A percentile compares a stretch with the other conserved stretches of the same genome.
Evolutionary conservation across 2,797 vertebrate genomes (phyloP).

Genomic region (Cynodonichthys magdalenae): DNA sequence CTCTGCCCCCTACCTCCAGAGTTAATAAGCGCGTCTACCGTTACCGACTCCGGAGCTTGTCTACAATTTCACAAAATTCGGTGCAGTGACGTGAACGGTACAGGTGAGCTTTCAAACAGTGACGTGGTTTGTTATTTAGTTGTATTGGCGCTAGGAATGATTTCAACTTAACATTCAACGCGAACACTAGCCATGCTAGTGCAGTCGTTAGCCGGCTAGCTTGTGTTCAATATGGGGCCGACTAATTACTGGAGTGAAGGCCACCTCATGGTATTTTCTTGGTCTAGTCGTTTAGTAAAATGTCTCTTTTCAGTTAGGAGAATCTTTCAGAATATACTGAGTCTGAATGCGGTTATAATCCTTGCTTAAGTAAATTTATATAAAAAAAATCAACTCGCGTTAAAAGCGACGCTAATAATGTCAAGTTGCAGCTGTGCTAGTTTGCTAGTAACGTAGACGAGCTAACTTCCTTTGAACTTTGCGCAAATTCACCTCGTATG

Average conservation of each 20-base stretch:
- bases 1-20: slow-evolving; percentile 33
- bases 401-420: no score
- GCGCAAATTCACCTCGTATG: slow-evolving; percentile 11
- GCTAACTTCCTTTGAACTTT: slow-evolving; percentile 65
- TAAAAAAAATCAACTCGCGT: neutral
- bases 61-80: slow-evolving; percentile 12
- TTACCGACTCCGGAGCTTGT: slow-evolving; percentile 3
- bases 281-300: neutral
- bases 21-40: slow-evolving; percentile 49
- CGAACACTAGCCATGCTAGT: slow-evolving; percentile 13
- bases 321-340: neutral
- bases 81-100: slow-evolving; percentile 70
- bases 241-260: slow-evolving; percentile 54
- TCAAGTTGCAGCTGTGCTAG: slow-evolving; percentile 1
- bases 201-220: slow-evolving; percentile 41
- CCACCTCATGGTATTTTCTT: slow-evolving; percentile 9
- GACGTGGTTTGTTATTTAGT: accelerated
- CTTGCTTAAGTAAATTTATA: neutral
- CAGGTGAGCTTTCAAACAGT: slow-evolving; percentile 61
- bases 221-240: slow-evolving; percentile 36
- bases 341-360: accelerated
- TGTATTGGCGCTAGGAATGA: accelerated
- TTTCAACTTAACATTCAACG: neutral
- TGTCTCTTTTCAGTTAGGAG: neutral
- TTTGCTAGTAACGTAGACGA: slow-evolving; percentile 26